Evolutionary conservation across 2,113 vertebrate species (phyloP).

Genomic region (Trogon melanurus): DNA sequence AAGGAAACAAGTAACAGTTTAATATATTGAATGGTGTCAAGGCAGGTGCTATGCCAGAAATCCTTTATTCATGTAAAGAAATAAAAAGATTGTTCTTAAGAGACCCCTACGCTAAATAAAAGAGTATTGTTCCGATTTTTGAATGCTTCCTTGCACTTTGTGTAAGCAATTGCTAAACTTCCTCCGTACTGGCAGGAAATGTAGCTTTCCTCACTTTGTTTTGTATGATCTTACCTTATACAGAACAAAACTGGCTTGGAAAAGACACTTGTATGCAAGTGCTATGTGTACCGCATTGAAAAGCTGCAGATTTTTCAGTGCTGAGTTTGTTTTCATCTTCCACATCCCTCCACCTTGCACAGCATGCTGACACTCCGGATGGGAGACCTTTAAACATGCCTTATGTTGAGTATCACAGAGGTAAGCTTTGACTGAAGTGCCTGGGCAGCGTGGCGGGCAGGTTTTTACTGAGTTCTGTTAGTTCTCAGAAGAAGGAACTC

Average conservation of each 20-base stretch:
- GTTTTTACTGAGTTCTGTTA: not conserved
- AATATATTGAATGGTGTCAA: not conserved
- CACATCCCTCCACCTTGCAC: not conserved
- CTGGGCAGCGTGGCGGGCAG: not conserved
- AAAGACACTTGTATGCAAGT: not conserved
- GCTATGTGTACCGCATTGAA: not conserved
- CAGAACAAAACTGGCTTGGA: not conserved
- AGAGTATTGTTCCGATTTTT: not conserved
- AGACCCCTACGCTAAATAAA: not conserved
- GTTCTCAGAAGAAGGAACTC: not conserved
- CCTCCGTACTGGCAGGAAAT: constrained; percentile 13
- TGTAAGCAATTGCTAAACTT: constrained; percentile 37
- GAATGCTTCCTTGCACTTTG: not conserved
- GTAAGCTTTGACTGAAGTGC: not conserved
- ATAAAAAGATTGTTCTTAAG: not conserved
- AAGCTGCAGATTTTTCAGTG: not conserved
- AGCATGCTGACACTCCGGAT: not conserved
- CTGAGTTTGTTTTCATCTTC: not conserved
- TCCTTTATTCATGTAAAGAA: not conserved
- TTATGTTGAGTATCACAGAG: not conserved
- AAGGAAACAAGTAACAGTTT: not conserved
- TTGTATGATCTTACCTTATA: not conserved
- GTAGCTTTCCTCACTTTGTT: constrained; percentile 58
- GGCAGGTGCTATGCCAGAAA: not conserved
- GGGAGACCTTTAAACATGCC: not conserved